Percentiles rank a stretch among this genome's conserved stretches.
Evolutionary conservation across 37 sponge, comb jelly and placozoan species (phyloP).

Genomic region (Lycopodina hypogea): DNA sequence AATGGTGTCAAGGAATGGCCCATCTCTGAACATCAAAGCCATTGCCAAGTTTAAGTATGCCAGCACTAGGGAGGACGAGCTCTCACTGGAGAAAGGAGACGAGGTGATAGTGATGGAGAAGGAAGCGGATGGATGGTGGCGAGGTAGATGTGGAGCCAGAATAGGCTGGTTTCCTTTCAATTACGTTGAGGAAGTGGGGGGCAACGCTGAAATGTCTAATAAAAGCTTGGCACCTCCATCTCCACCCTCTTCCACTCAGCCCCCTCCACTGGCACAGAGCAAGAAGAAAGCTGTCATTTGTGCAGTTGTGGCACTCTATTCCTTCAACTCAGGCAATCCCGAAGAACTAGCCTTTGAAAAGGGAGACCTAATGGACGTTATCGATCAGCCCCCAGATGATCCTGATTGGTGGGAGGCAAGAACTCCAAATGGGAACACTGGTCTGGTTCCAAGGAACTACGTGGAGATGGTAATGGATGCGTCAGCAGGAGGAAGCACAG

Average conservation of each 20-base stretch:
- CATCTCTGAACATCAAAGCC: constrained; percentile 61
- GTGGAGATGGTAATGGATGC: constrained; percentile 74
- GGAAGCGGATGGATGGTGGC: constrained; percentile 97
- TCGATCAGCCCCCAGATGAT: constrained; percentile 81
- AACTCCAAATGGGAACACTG: constrained; percentile 47
- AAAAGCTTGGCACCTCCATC: background rate
- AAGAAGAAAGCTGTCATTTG: constrained; percentile 55
- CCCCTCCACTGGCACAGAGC: background rate
- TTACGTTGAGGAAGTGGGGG: constrained; percentile 76
- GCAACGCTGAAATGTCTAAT: background rate
- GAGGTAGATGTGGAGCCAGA: constrained; percentile 60
- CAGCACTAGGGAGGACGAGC: constrained; percentile 77
- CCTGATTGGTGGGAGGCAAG: constrained; percentile 94
- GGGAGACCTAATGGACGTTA: constrained; percentile 79
- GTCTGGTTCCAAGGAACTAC: constrained; percentile 86
- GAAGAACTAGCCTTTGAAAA: constrained; percentile 77
- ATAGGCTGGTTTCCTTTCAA: constrained; percentile 95
- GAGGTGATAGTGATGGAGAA: constrained; percentile 83
- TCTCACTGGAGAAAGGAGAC: constrained; percentile 81
- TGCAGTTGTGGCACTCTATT: constrained; percentile 69
- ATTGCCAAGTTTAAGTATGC: constrained; percentile 74
- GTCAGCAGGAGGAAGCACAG: constrained; percentile 26
- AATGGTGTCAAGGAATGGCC: constrained; percentile 10
- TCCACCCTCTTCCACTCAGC: background rate
- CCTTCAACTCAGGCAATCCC: constrained; percentile 80